Conservation (phyloP, 2,113 vertebrate species). For the Acrocephalus kingi region DNA sequence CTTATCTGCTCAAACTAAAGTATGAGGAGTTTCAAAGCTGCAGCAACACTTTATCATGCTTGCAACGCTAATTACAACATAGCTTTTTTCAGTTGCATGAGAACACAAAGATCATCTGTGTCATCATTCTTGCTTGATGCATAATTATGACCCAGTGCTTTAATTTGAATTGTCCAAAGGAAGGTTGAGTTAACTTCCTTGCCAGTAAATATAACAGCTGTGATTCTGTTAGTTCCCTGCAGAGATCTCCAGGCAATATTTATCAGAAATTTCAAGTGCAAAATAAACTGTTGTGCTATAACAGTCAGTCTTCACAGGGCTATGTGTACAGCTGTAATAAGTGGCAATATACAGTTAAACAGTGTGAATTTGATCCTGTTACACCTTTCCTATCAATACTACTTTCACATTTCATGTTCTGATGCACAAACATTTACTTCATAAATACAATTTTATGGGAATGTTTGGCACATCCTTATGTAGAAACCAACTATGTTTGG, state of each 20-base stretch:
- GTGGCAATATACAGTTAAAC: not conserved
- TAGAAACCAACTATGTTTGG: not conserved
- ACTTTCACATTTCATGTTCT: not conserved
- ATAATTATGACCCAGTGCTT: slow-evolving; percentile 38
- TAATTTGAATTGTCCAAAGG: slow-evolving; percentile 54
- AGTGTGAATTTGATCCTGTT: slow-evolving; percentile 2
- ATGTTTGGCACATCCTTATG: not conserved
- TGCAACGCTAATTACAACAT: slow-evolving; percentile 13
- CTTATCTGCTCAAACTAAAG: not conserved
- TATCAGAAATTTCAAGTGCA: slow-evolving; percentile 71
- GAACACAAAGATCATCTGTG: slow-evolving; percentile 22
- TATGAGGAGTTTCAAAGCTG: not conserved
- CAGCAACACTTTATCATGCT: not conserved
- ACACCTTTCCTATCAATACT: not conserved
- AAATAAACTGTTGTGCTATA: slow-evolving; percentile 42
- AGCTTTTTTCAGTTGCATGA: slow-evolving; percentile 10
- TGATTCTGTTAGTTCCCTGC: slow-evolving; percentile 64
- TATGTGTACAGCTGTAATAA: slow-evolving; percentile 5
- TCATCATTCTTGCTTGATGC: slow-evolving; percentile 25
- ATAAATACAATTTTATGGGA: not conserved
- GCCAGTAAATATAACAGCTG: slow-evolving; percentile 68
- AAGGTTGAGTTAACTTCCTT: slow-evolving; percentile 56
- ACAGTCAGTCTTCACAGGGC: not conserved
- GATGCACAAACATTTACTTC: not conserved
- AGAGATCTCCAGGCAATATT: slow-evolving; percentile 67